phyloP scores from a whole-genome alignment of 2,797 vertebrate genomes.

The Oryzias dopingdopingensis region DNA sequence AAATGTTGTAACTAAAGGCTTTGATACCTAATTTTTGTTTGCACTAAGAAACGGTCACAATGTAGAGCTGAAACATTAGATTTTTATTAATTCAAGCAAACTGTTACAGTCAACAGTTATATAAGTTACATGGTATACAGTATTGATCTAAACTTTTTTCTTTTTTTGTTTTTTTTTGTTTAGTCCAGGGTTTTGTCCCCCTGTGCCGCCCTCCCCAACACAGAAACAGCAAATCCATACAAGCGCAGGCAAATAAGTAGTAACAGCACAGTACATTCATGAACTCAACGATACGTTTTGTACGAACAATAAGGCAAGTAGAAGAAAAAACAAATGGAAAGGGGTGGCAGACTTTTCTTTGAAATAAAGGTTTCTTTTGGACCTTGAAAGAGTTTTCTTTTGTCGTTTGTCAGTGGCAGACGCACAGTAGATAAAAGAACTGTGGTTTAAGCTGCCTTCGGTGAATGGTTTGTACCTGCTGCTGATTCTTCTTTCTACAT shows the following conservation, averaged over 20 bases:
- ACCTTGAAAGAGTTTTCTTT: constrained; percentile 25
- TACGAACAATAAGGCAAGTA: constrained; percentile 83
- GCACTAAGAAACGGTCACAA: constrained; percentile 1
- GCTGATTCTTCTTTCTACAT: constrained; percentile 19
- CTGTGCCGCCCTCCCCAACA: constrained; percentile 64
- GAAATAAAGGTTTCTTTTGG: constrained; percentile 53
- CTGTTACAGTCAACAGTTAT: constrained; percentile 96
- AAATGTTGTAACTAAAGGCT: neutral
- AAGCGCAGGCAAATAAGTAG: constrained; percentile 98
- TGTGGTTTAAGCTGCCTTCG: constrained; percentile 61
- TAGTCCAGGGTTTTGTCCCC: constrained; percentile 45
- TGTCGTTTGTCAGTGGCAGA: constrained; percentile 25
- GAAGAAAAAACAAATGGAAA: constrained; percentile 69
- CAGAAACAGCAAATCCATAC: constrained; percentile 87
- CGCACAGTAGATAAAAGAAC: constrained; percentile 25
- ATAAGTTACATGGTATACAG: constrained; percentile 93
- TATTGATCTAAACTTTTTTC: constrained; percentile 77
- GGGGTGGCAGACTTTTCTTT: constrained; percentile 60
- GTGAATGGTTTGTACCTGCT: constrained; percentile 43
- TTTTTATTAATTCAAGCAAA: constrained; percentile 96
- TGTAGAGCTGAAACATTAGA: constrained; percentile 73
- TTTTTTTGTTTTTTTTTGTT: constrained; percentile 40
- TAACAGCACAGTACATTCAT: constrained; percentile 97
- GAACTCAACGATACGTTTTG: constrained; percentile 85
- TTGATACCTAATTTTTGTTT: neutral